Evolutionary conservation across 2,888 invertebrate species (phyloP).

Genomic region (Drosophila subsilvestris): DNA sequence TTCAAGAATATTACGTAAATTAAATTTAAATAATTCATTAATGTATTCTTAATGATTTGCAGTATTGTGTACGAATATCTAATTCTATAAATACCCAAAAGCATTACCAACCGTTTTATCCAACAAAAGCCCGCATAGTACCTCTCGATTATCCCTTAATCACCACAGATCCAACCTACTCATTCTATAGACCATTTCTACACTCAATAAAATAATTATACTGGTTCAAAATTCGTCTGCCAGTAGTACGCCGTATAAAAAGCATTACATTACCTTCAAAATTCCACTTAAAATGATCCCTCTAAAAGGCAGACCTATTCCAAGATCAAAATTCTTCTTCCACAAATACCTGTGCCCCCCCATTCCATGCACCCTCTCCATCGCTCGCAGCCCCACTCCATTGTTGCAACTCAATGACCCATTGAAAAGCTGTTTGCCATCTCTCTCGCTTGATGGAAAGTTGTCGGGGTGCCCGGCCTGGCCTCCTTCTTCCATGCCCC

Average conservation of each 20-base stretch:
- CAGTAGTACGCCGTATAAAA: no score
- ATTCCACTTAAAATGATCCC: neutral
- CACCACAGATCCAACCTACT: no score
- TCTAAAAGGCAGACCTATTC: neutral
- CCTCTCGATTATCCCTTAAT: no score
- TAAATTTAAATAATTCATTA: no score
- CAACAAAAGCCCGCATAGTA: no score
- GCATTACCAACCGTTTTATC: fast-evolving
- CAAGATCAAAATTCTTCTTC: neutral
- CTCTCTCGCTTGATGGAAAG: conserved; percentile 21
- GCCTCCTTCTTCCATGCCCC: neutral
- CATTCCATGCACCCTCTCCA: neutral
- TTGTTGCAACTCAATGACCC: conserved; percentile 35
- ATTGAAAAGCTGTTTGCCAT: conserved; percentile 29
- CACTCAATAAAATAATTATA: no score
- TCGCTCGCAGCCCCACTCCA: neutral
- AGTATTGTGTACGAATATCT: no score
- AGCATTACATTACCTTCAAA: neutral
- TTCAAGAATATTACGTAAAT: no score
- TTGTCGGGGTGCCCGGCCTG: neutral
- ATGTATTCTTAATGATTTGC: no score
- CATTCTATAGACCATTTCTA: no score
- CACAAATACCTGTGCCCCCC: neutral
- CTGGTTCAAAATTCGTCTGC: no score
- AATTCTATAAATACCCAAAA: no score